Conservation (phyloP, 2,113 vertebrate genomes). For the Zosterops lateralis region DNA sequence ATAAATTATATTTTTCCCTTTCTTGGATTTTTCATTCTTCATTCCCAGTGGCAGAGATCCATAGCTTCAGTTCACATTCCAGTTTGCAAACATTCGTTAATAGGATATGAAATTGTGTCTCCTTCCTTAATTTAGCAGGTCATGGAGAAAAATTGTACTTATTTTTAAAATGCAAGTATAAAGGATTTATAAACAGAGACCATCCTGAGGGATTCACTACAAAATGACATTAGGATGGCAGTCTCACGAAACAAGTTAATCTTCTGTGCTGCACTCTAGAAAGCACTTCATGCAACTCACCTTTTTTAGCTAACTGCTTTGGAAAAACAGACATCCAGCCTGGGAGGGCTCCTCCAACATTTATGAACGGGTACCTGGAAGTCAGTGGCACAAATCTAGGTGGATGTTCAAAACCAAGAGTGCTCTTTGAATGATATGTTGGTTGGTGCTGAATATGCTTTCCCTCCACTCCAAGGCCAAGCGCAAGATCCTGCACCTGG, state of each 20-base stretch:
- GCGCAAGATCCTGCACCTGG: neutral
- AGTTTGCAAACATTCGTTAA: neutral
- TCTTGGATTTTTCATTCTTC: slow-evolving; percentile 2
- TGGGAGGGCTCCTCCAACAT: neutral
- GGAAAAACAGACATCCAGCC: neutral
- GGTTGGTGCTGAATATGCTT: neutral
- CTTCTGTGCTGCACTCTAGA: neutral
- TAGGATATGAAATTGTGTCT: neutral
- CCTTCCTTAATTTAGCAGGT: neutral
- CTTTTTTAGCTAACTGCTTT: neutral
- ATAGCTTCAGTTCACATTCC: neutral
- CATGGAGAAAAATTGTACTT: neutral
- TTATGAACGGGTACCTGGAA: neutral
- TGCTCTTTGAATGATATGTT: neutral
- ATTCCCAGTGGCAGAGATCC: neutral
- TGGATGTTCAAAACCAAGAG: neutral
- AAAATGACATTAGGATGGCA: neutral
- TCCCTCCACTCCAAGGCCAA: neutral
- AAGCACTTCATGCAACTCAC: neutral
- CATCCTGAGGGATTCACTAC: neutral
- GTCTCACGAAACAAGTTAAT: neutral
- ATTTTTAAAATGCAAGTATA: neutral
- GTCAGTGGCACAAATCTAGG: neutral
- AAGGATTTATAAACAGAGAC: neutral
- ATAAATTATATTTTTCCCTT: neutral